Evolutionary conservation across 2,888 invertebrate species (phyloP).

Genomic region (Agrochola lota): DNA sequence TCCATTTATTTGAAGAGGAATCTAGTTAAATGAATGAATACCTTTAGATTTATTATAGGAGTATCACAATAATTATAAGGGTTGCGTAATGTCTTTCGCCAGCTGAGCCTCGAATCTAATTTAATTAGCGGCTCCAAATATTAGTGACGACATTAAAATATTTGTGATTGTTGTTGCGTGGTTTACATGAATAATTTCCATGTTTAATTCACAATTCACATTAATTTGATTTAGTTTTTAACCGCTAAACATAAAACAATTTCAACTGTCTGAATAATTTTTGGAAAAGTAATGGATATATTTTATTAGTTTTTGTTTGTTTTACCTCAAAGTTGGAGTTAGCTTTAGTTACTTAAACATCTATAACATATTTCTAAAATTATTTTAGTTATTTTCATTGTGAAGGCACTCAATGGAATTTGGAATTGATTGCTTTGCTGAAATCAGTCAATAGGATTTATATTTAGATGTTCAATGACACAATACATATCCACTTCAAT

Average conservation of each 20-base stretch:
- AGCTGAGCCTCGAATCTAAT: conserved; percentile 42
- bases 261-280: not conserved
- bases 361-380: not conserved
- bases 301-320: not conserved
- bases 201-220: not conserved
- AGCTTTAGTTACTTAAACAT: not conserved
- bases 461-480: conserved; percentile 2
- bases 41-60: conserved; percentile 17
- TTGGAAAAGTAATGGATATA: not conserved
- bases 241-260: conserved; percentile 1
- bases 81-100: conserved; percentile 17
- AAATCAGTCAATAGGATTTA: not conserved
- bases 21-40: conserved; percentile 13
- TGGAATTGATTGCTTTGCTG: not conserved
- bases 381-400: not conserved
- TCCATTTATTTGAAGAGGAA: not conserved
- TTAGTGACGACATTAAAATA: conserved; percentile 35
- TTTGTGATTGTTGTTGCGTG: conserved; percentile 21
- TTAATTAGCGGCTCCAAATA: conserved; percentile 39
- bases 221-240: conserved; percentile 18
- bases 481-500: not conserved
- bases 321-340: not conserved
- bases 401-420: not conserved
- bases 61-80: conserved; percentile 15
- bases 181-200: conserved; percentile 25